Base-by-base conservation (phyloP, 2,888 invertebrate species). In the Agrotis exclamationis region DNA sequence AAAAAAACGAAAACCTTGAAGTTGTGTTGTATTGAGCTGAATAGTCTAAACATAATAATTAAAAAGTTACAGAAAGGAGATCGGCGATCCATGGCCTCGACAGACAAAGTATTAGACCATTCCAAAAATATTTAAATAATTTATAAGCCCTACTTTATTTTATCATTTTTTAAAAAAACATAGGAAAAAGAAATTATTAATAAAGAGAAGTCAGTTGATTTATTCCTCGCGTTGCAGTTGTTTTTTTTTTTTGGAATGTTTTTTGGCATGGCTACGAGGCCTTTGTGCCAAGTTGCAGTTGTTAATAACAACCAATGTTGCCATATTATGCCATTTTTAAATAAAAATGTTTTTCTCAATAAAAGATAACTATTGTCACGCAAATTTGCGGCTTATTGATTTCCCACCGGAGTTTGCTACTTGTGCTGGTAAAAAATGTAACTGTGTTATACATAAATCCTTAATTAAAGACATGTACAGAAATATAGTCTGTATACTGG, bases 91-190 rank as follows among this genome's bases (percentile, higher is more conserved):
- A 6, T 7, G 53, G 24, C 53, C 53, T 9, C 18, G 53, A 54
- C 24, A 54, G 24, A 54, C 53, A 54, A 54, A 54, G 53, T 54
- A 54, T 24, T 54, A 28, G 7, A 54, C 53, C 24, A 54, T 28
- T 54, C 53, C 7, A 54, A 54, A 54, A 54, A 24, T 28, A 54
- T 24, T 54, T 18, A 16, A 24, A 28, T 24, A 54, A 24, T n/a
- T 54, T 16, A 54, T 24, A 54, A 54, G 24, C 7, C 6, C 24
- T 24, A 54, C 24, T n/a, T n/a, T n/a, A n/a, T n/a, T 54, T 54
- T 48, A 48, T 7, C n/a, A 48, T n/a, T 48, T 48, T n/a, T 9
- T 2, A 2, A 9, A 48, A 48, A 48, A 48, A 48, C n/a, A 18
- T 48, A 9, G 48, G 48, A 48, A 48, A 7, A 48, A n/a, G 18